These are phyloP conservation scores for Odontamblyopus lacepedii DNA, from an alignment of 2,797 vertebrate species.

Conservation along the genomic window DNA sequence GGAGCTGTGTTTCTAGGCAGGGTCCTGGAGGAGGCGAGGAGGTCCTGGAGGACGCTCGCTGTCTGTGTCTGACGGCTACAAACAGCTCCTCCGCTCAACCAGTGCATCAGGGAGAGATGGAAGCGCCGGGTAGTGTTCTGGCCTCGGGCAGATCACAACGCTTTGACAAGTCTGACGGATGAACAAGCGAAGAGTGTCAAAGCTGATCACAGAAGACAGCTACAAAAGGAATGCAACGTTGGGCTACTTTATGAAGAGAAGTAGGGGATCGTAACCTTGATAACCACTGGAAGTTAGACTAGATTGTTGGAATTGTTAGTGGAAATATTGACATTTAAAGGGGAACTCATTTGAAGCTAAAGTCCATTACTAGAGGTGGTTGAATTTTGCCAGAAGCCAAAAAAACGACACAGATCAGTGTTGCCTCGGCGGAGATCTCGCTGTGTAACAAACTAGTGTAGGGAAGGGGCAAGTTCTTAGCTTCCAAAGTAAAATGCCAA, in stretches of 20 bases:
- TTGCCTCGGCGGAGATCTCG: no score
- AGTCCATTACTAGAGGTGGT: no score
- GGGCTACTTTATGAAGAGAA: neutral
- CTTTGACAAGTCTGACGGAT: neutral
- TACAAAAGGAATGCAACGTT: neutral
- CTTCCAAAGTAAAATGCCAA: no score
- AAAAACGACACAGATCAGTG: no score
- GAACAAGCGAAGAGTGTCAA: neutral
- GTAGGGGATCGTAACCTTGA: neutral
- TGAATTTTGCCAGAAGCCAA: no score
- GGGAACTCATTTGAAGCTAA: no score
- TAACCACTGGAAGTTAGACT: neutral
- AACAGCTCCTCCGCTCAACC: constrained; percentile 14
- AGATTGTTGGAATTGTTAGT: neutral
- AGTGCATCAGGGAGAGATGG: constrained; percentile 9
- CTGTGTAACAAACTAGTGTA: no score
- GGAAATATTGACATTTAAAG: no score
- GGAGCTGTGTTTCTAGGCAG: constrained; percentile 30
- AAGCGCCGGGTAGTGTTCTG: neutral
- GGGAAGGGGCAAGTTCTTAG: no score
- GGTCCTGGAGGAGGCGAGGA: constrained; percentile 18
- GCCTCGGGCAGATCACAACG: neutral
- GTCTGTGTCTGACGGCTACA: constrained; percentile 19
- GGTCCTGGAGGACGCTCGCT: constrained; percentile 25
- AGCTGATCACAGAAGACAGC: neutral